Evolutionary conservation across 2,113 vertebrate species (phyloP), one percentile per base, ranked within the genome.

Genomic region (Plecotus auritus): DNA sequence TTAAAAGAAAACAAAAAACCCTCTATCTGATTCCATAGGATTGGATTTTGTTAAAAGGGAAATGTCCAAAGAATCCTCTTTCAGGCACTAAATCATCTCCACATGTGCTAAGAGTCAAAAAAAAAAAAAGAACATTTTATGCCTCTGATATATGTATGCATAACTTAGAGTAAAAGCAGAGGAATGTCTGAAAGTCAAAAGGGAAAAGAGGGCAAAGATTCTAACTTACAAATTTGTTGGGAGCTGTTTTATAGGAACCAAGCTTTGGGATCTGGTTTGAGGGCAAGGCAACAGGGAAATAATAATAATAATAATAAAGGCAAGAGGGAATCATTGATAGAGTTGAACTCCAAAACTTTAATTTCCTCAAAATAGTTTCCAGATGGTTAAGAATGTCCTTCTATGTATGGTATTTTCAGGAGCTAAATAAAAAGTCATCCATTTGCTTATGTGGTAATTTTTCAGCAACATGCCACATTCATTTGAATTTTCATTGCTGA

Each of bases 351-450:
- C 77, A 85, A 59, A 96, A 78, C 35, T 88, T 95, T 61, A 72
- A 88, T 94, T 85, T 88, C 61, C 45, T 85, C 85, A 93, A 90
- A 92, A 96, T 70, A 77, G n/a, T 85, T 96, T 96, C 59, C 78
- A 94, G 77, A 90, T 87, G 26, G 49, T 85, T 49, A 93, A 51
- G 37, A 72, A 49, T 47, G 54, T 80, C 37, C 94, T 56, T 67
- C 49, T 47, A 23, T 22, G 84, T 76, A 59, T 12, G 64, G 45
- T 59, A 91, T 80, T 93, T 51, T 84, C 30, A 80, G 69, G 47
- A 51, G 67, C 51, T 64, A 81, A 40, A 59, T 81, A 84, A 81
- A 86, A 90, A 84, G 32, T 26, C 23, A 82, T 35, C 47, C 18
- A 72, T 73, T 88, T 47, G 54, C 28, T 10, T 70, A 26, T 4